Base-by-base conservation (phyloP, 2,113 vertebrate species). In the Rhipidura dahli region DNA sequence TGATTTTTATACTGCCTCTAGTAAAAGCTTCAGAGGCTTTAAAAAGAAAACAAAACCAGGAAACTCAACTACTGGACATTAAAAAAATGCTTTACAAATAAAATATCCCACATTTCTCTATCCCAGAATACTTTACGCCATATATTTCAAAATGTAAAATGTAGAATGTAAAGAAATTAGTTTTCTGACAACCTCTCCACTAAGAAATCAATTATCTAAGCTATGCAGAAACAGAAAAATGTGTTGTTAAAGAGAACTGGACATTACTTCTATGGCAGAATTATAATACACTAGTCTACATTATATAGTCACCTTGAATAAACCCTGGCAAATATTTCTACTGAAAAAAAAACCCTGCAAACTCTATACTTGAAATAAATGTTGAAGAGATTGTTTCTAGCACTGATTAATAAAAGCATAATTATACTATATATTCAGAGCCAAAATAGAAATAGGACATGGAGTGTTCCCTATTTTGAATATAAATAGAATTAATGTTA, bases 321-420 rank as follows among this genome's bases (percentile, higher is more conserved):
- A 93, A 86, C 33, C 13, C 79, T 78, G 30, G n/a, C 28, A 94
- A 92, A 33, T 57, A 89, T 56, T 94, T 94, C 35, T 90, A 37
- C 30, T 42, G 15, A 12, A 4, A 83, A 79, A 94, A 83, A 72
- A 8, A 2, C 0, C 3, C 44, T 27, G 15, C 22, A 86, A 89
- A 64, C 4, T 13, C 47, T 75, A 53, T 33, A 50, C 40, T 95
- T 78, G 30, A 96, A 91, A 88, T 73, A 80, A 83, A 93, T 66
- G 13, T 77, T 88, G 83, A 95, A 94, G 45, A 89, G 70, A 84
- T 53, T 85, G 33, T 93, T 95, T 94, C 87, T 73, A 94, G 37
- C 61, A 80, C 84, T 91, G 94, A 93, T 96, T 96, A 97, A 91
- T 96, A 95, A 93, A 93, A 95, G 85, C 60, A 60, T 95, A 91